phyloP scores from a whole-genome alignment of 1,140 invertebrate genomes.

The Aphaenogaster rudis region DNA sequence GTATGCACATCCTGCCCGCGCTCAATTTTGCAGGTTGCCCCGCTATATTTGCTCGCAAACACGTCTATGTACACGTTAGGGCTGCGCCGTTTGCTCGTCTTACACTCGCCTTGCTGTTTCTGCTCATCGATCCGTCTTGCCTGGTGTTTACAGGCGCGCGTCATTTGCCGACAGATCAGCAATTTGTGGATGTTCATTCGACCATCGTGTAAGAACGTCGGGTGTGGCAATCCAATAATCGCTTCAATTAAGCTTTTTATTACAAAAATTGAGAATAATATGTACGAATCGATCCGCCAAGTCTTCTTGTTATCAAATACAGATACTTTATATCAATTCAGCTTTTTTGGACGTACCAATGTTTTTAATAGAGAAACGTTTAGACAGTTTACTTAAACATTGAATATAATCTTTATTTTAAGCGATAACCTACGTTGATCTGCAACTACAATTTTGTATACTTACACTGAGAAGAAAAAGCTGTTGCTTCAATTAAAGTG shows the following conservation, averaged over 20 bases:
- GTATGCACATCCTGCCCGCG: conserved; percentile 57
- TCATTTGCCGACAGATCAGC: conserved; percentile 63
- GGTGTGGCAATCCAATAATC: conserved; percentile 19
- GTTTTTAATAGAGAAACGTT: neutral
- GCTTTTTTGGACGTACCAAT: neutral
- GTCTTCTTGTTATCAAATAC: neutral
- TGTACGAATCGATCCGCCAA: neutral
- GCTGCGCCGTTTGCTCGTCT: conserved; percentile 56
- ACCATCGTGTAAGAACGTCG: conserved; percentile 17
- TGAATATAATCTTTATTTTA: neutral
- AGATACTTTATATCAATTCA: neutral
- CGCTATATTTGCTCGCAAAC: conserved; percentile 62
- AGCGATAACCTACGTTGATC: neutral
- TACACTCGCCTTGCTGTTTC: conserved; percentile 55
- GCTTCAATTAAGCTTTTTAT: neutral
- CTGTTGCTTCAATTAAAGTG: too few relatives aligned
- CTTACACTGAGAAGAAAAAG: neutral
- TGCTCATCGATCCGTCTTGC: conserved; percentile 53
- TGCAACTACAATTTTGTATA: neutral
- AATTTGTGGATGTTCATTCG: conserved; percentile 55
- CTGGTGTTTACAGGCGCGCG: conserved; percentile 55
- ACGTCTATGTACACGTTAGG: conserved; percentile 63
- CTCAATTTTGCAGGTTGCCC: conserved; percentile 62
- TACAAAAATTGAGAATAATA: neutral
- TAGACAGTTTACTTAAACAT: neutral